Conservation (phyloP, 2,113 vertebrate species). For the Vulpes lagopus region DNA sequence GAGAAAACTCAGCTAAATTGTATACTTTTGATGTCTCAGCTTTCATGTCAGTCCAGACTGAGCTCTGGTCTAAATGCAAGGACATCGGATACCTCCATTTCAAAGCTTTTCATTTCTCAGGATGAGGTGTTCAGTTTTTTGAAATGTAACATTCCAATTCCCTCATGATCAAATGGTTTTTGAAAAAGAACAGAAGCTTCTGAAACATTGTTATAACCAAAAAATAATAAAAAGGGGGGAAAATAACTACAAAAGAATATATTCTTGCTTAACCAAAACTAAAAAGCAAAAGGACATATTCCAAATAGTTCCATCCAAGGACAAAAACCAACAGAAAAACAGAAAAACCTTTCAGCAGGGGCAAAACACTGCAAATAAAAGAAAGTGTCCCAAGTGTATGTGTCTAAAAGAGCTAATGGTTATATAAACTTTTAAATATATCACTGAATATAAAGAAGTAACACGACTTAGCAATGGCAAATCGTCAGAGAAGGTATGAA, state of each 20-base stretch:
- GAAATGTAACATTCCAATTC: conserved; percentile 80
- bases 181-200: conserved; percentile 74
- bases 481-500: not conserved
- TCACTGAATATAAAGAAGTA: conserved; percentile 23
- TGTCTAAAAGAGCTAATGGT: conserved; percentile 63
- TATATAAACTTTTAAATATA: conserved; percentile 65
- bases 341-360: not conserved
- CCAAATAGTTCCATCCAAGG: conserved; percentile 54
- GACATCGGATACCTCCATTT: conserved; percentile 64
- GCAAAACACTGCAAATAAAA: conserved; percentile 65
- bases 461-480: not conserved
- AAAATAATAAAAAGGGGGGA: conserved; percentile 27
- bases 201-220: conserved; percentile 70
- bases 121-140: conserved; percentile 74
- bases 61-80: conserved; percentile 66
- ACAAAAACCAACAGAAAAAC: conserved; percentile 68
- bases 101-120: conserved; percentile 70
- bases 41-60: conserved; percentile 65
- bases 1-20: conserved; percentile 77
- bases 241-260: conserved; percentile 78
- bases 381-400: not conserved
- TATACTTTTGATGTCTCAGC: conserved; percentile 72
- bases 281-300: conserved; percentile 74
- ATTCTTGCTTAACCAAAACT: conserved; percentile 72
- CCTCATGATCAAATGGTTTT: conserved; percentile 78